Evolutionary conservation across 2,797 vertebrate genomes (phyloP).

Genomic region (Cottoperca gobio): DNA sequence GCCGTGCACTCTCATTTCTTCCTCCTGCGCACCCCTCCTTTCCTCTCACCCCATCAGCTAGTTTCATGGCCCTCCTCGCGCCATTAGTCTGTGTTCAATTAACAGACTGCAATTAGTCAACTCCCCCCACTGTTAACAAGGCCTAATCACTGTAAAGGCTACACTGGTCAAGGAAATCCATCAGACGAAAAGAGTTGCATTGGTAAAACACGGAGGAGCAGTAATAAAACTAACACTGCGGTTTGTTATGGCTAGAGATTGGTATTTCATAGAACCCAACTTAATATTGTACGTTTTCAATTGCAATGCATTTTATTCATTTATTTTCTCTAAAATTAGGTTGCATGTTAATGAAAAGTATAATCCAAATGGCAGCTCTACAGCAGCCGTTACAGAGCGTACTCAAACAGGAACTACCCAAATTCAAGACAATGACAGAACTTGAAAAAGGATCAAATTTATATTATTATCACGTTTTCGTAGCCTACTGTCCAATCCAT

Average conservation of each 20-base stretch:
- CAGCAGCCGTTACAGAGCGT: not conserved
- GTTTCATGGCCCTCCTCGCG: constrained; percentile 64
- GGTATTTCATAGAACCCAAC: not conserved
- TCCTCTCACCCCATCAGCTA: constrained; percentile 64
- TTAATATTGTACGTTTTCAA: not conserved
- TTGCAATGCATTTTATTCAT: not conserved
- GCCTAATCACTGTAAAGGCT: constrained; percentile 64
- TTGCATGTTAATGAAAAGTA: not conserved
- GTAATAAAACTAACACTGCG: constrained; percentile 1
- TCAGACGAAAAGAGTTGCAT: constrained; percentile 38
- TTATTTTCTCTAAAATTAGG: not conserved
- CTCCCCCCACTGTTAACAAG: constrained; percentile 68
- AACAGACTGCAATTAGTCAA: constrained; percentile 74
- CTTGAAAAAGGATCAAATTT: not conserved
- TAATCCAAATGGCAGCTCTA: not conserved
- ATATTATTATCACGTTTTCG: not conserved
- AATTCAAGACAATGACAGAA: not conserved
- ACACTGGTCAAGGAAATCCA: constrained; percentile 62
- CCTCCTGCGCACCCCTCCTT: constrained; percentile 57
- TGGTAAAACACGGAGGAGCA: constrained; percentile 12
- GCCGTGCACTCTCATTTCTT: constrained; percentile 53
- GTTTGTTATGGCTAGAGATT: not conserved
- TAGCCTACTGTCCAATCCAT: not conserved
- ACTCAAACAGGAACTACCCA: not conserved
- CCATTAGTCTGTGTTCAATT: constrained; percentile 78